Evolutionary conservation across 1,140 invertebrate species (phyloP).

Genomic region (Apis laboriosa): DNA sequence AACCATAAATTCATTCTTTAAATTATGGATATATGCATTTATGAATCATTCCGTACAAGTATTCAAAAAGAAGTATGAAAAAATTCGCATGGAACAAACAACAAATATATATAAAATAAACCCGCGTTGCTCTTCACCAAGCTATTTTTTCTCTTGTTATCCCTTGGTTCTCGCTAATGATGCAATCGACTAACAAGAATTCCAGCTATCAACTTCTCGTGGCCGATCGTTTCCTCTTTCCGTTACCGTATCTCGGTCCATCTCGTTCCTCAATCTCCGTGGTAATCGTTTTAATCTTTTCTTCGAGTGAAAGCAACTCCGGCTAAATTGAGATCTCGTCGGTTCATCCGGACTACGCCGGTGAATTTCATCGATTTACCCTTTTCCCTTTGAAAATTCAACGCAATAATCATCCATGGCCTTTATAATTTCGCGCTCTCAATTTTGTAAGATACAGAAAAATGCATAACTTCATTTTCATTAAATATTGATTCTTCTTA

Average conservation of each 20-base stretch:
- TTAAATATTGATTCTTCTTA: no score
- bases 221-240: slow-evolving; percentile 40
- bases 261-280: slow-evolving; percentile 53
- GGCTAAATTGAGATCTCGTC: slow-evolving; percentile 58
- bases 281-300: slow-evolving; percentile 66
- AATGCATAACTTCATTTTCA: neutral
- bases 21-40: no score
- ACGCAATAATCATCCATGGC: neutral
- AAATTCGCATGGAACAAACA: neutral
- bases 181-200: slow-evolving; percentile 63
- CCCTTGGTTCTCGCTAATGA: slow-evolving; percentile 59
- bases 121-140: neutral
- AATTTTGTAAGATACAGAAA: neutral
- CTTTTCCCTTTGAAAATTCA: neutral
- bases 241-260: slow-evolving; percentile 22
- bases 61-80: neutral
- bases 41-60: no score
- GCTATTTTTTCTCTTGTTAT: slow-evolving; percentile 54
- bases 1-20: no score
- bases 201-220: slow-evolving; percentile 30
- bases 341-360: neutral
- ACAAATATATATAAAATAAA: slow-evolving; percentile 15
- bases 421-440: slow-evolving; percentile 1
- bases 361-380: slow-evolving; percentile 33
- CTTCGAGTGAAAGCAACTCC: slow-evolving; percentile 26